These are phyloP conservation scores for Salpingus planirostris DNA, from an alignment of 2,888 invertebrate genomes.

Conservation along the genomic window DNA sequence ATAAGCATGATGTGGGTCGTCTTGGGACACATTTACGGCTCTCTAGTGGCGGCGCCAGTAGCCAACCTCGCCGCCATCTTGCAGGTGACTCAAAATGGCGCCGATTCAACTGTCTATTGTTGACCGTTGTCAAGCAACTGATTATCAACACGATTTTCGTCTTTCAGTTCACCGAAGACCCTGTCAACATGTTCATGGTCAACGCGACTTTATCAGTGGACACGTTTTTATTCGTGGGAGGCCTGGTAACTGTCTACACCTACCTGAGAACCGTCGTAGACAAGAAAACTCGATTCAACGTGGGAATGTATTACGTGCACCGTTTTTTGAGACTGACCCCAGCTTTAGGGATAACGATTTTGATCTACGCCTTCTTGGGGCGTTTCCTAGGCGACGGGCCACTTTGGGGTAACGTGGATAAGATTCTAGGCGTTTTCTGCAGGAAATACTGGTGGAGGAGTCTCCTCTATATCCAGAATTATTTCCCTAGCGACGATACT, in stretches of 20 bases:
- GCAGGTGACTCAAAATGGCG: too few species aligned
- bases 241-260: background rate
- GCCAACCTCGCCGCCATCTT: too few species aligned
- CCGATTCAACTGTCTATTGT: too few species aligned
- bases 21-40: background rate
- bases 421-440: constrained; percentile 3
- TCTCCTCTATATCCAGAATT: constrained; percentile 9
- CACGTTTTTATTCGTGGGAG: background rate
- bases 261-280: background rate
- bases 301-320: constrained; percentile 7
- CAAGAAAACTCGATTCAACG: constrained; percentile 6
- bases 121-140: too few species aligned
- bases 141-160: too few species aligned
- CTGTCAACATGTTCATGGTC: background rate
- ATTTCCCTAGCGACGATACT: constrained; percentile 5
- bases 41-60: too few species aligned
- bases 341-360: constrained; percentile 6
- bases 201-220: background rate
- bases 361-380: constrained; percentile 6
- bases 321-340: constrained; percentile 10
- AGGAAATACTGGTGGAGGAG: constrained; percentile 8
- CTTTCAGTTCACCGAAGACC: background rate
- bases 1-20: constrained; percentile 1
- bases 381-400: constrained; percentile 9
- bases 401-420: constrained; percentile 7